Evolutionary conservation across 2,888 invertebrate species (phyloP).

Genomic region (Drosophila mercatorum): DNA sequence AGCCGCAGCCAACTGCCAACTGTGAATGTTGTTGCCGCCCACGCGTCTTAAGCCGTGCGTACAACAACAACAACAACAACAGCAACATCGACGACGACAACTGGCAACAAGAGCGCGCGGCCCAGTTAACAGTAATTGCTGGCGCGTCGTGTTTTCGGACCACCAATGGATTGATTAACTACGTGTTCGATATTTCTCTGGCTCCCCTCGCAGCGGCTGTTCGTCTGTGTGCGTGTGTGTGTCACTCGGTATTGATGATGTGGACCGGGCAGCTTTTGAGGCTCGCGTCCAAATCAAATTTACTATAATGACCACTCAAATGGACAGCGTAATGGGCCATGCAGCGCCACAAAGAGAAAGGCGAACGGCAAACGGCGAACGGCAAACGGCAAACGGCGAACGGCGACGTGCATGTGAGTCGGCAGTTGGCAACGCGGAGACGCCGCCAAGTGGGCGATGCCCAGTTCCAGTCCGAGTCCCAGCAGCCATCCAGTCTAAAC

Average conservation of each 20-base stretch:
- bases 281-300: conserved; percentile 78
- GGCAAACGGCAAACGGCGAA: conserved; percentile 10
- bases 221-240: conserved; percentile 32
- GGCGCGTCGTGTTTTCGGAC: conserved; percentile 75
- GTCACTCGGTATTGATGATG: conserved; percentile 77
- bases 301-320: conserved; percentile 79
- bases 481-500: conserved; percentile 23
- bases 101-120: conserved; percentile 38
- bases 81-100: conserved; percentile 11
- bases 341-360: conserved; percentile 46
- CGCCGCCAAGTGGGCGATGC: conserved; percentile 57
- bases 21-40: conserved; percentile 73
- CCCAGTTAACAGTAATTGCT: conserved; percentile 79
- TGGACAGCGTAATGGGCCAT: conserved; percentile 78
- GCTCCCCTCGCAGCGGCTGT: background rate
- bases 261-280: conserved; percentile 65
- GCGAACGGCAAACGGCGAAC: conserved; percentile 6
- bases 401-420: conserved; percentile 27
- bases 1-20: conserved; percentile 53
- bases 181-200: conserved; percentile 74
- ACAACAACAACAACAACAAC: conserved; percentile 15
- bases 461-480: conserved; percentile 16
- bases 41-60: conserved; percentile 58
- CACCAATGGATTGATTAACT: conserved; percentile 78
- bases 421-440: conserved; percentile 30